Evolutionary conservation across 2,113 vertebrate species (phyloP).

Genomic region (Chroicocephalus ridibundus): DNA sequence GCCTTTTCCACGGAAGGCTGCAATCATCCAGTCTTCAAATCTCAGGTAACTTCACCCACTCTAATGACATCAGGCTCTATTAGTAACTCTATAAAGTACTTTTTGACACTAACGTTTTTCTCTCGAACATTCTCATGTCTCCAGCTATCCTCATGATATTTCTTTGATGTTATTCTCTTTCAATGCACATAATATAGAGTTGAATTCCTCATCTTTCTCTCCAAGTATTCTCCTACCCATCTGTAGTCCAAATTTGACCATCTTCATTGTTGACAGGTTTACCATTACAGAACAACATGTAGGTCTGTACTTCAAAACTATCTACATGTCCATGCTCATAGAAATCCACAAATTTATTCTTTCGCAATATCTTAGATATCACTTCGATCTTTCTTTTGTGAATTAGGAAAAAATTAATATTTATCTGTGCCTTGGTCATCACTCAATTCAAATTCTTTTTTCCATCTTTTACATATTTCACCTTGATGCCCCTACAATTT

Average conservation of each 20-base stretch:
- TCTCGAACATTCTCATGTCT: not conserved
- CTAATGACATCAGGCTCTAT: not conserved
- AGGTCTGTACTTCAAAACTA: not conserved
- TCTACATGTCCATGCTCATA: accelerated
- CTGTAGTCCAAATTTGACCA: not conserved
- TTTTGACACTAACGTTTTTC: not conserved
- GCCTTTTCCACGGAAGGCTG: not conserved
- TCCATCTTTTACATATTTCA: not conserved
- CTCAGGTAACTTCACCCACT: not conserved
- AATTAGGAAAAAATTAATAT: not conserved
- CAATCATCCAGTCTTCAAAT: not conserved
- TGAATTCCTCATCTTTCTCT: not conserved
- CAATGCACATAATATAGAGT: not conserved
- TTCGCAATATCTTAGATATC: not conserved
- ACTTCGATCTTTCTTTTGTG: not conserved
- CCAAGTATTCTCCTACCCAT: not conserved
- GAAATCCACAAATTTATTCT: not conserved
- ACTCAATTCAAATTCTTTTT: not conserved
- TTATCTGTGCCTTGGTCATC: not conserved
- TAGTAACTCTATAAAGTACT: not conserved
- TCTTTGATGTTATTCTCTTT: not conserved
- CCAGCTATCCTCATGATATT: not conserved
- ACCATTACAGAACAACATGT: not conserved
- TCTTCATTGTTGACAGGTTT: not conserved
- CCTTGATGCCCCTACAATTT: not conserved